Evolutionary conservation across 2,797 vertebrate genomes (phyloP).

Genomic region (Scolopax rusticola): DNA sequence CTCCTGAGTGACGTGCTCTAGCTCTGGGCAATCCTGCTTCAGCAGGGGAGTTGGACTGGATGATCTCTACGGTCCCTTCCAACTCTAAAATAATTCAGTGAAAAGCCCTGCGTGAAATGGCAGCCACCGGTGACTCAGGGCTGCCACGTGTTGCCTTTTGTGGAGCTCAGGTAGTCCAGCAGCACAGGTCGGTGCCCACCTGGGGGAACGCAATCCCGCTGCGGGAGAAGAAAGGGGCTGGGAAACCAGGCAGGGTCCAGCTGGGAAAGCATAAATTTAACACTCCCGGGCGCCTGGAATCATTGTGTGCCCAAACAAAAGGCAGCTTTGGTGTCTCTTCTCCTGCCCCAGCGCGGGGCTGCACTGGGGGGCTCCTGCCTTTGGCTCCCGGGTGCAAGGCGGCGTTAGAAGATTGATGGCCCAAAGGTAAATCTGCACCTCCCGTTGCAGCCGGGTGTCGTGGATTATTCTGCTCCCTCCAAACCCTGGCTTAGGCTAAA

Average conservation of each 20-base stretch:
- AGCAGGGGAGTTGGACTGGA: too few species aligned
- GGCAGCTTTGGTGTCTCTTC: not conserved
- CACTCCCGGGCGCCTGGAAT: not conserved
- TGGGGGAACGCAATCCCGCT: constrained; percentile 19
- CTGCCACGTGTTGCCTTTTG: constrained; percentile 42
- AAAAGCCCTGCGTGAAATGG: not conserved
- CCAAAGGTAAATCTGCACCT: not conserved
- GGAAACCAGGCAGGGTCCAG: constrained; percentile 12
- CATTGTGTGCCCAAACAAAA: not conserved
- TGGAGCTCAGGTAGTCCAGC: not conserved
- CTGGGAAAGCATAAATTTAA: not conserved
- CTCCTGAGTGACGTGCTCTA: too few species aligned
- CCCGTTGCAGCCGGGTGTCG: not conserved
- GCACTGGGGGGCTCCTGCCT: not conserved
- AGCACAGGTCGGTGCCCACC: not conserved
- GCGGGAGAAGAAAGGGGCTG: not conserved
- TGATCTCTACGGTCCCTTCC: too few species aligned
- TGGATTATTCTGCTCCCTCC: not conserved
- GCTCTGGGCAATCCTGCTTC: too few species aligned
- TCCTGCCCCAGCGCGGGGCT: not conserved
- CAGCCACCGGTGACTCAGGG: not conserved
- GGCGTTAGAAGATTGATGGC: not conserved
- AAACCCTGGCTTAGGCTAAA: constrained; percentile 25
- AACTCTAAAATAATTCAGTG: too few species aligned
- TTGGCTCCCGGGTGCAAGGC: not conserved